These are phyloP conservation scores for Paragorgia papillata DNA, from an alignment of 92 coral and sea anemone species.

Conservation along the genomic window DNA sequence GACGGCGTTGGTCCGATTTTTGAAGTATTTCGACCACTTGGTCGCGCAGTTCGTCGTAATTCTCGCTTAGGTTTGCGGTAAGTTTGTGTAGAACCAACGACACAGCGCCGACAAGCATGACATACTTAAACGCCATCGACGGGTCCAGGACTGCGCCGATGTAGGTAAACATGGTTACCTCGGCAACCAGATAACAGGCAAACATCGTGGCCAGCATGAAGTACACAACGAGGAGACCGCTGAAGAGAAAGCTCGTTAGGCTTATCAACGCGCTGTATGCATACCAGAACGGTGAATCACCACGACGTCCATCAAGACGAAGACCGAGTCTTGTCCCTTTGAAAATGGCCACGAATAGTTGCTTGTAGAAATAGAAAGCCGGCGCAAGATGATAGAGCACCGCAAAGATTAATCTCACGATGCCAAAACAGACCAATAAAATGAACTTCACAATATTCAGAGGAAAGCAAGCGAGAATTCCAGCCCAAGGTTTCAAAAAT, in stretches of 20 bases:
- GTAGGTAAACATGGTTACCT: slow-evolving; percentile 61
- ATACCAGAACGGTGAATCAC: background rate
- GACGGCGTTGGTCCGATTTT: slow-evolving; percentile 32
- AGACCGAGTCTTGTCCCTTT: background rate
- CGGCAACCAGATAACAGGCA: slow-evolving; percentile 51
- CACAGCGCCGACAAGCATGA: slow-evolving; percentile 44
- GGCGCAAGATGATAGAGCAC: slow-evolving; percentile 44
- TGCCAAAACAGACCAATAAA: background rate
- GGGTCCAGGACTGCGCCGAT: slow-evolving; percentile 53
- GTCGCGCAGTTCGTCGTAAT: slow-evolving; percentile 56
- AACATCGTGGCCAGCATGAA: slow-evolving; percentile 45
- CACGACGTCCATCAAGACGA: background rate
- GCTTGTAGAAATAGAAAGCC: slow-evolving; percentile 54
- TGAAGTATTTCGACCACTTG: slow-evolving; percentile 45
- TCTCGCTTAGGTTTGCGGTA: slow-evolving; percentile 35
- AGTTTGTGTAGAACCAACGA: slow-evolving; percentile 26
- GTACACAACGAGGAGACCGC: slow-evolving; percentile 21
- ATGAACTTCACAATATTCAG: background rate
- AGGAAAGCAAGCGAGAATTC: background rate
- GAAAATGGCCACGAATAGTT: slow-evolving; percentile 30
- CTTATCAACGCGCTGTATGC: background rate
- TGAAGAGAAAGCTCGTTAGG: background rate
- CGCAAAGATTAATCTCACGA: background rate
- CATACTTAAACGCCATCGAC: slow-evolving; percentile 48
- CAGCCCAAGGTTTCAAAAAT: slow-evolving; percentile 5